Percentiles rank a stretch among this genome's conserved stretches.
These are phyloP conservation scores for Polypterus bichir DNA, from an alignment of 2,113 vertebrate genomes.

Conservation along the genomic window DNA sequence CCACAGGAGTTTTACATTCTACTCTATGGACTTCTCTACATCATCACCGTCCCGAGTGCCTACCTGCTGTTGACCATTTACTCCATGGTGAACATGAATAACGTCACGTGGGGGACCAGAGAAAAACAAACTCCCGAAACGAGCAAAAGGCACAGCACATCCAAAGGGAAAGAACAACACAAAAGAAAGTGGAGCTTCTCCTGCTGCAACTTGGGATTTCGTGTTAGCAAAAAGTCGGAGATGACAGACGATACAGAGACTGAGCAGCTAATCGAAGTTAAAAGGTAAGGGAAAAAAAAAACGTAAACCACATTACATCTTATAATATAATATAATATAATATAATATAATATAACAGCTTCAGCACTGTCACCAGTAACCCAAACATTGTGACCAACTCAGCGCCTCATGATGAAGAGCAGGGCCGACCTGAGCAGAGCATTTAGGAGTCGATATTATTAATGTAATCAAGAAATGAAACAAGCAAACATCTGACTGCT, in stretches of 20 bases:
- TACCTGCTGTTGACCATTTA: constrained; percentile 52
- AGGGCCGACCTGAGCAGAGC: too few species aligned
- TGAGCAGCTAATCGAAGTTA: not conserved
- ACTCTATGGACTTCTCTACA: constrained; percentile 41
- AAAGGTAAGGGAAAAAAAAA: constrained; percentile 20
- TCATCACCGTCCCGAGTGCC: constrained; percentile 43
- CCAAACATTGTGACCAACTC: too few species aligned
- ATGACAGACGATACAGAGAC: not conserved
- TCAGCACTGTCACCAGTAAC: not conserved
- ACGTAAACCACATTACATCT: not conserved
- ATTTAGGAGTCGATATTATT: too few species aligned
- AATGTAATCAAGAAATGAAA: too few species aligned
- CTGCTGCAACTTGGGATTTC: not conserved
- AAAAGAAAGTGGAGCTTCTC: constrained; percentile 25
- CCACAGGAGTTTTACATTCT: constrained; percentile 33
- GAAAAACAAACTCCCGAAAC: constrained; percentile 25
- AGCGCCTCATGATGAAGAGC: too few species aligned
- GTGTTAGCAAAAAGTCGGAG: not conserved
- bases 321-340: not conserved
- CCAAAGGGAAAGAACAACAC: constrained; percentile 11
- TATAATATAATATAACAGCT: not conserved
- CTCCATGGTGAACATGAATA: constrained; percentile 53
- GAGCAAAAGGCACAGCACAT: not conserved
- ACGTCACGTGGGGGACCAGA: constrained; percentile 52
- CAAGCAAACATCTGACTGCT: too few species aligned